A percentile compares a stretch with the other conserved stretches of the same genome.
These are phyloP conservation scores for Allobates femoralis DNA, from an alignment of 2,797 vertebrate species.

Conservation along the genomic window DNA sequence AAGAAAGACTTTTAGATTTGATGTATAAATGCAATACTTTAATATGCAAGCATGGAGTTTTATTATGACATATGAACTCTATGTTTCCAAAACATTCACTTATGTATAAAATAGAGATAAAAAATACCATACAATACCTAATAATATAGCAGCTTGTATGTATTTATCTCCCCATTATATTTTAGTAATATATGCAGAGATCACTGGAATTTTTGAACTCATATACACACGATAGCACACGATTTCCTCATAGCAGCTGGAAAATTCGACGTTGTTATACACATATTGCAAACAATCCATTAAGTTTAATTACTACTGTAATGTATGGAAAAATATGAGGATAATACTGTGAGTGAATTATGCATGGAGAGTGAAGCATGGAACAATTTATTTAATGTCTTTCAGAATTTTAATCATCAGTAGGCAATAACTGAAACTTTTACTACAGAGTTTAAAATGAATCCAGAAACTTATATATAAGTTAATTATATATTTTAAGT, in stretches of 20 bases:
- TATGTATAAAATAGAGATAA: not conserved
- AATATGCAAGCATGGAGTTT: too few species aligned
- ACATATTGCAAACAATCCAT: slow-evolving; percentile 43
- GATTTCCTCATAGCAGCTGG: slow-evolving; percentile 8
- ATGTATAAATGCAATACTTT: too few species aligned
- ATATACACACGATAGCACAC: not conserved
- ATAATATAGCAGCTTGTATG: not conserved
- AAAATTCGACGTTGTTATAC: slow-evolving; percentile 30
- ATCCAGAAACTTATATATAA: slow-evolving; percentile 32
- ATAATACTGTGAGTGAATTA: slow-evolving; percentile 40
- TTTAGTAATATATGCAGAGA: not conserved
- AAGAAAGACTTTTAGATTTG: too few species aligned
- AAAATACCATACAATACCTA: not conserved
- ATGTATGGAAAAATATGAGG: slow-evolving; percentile 45
- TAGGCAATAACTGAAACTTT: slow-evolving; percentile 21
- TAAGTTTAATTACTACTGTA: slow-evolving; percentile 44
- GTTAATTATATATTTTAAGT: slow-evolving; percentile 40
- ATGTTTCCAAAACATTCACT: not conserved
- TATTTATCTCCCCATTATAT: not conserved
- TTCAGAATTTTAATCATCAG: slow-evolving; percentile 43
- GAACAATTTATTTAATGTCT: slow-evolving; percentile 48
- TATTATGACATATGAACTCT: not conserved
- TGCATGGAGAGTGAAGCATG: slow-evolving; percentile 29
- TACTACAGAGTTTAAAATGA: slow-evolving; percentile 5
- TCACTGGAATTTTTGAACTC: not conserved